Evolutionary conservation across 2,113 vertebrate species (phyloP).

Genomic region (Peucedramus taeniatus): DNA sequence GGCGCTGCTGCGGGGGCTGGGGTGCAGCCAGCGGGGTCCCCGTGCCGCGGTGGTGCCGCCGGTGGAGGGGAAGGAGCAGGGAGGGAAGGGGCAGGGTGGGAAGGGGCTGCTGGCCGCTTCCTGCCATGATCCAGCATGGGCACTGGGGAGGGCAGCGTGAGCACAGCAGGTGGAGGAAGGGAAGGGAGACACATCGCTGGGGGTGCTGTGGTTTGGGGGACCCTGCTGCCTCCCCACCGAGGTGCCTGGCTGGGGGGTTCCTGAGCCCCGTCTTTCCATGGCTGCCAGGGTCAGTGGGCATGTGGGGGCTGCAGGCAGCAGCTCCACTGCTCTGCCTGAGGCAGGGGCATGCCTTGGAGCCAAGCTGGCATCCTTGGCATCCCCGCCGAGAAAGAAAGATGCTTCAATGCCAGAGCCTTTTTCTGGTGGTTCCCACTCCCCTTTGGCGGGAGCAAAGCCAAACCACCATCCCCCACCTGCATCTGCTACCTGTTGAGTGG

Average conservation of each 20-base stretch:
- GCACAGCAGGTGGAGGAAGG: neutral
- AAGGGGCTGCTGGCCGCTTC: neutral
- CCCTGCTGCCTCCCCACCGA: neutral
- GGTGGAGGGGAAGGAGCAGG: neutral
- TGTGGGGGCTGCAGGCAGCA: neutral
- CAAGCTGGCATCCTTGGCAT: neutral
- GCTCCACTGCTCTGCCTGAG: neutral
- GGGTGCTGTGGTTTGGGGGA: neutral
- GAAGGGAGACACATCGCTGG: fast-evolving
- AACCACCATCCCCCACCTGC: neutral
- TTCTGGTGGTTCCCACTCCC: neutral
- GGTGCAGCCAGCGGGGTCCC: neutral
- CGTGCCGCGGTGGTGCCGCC: fast-evolving
- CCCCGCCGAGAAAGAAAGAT: neutral
- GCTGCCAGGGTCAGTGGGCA: neutral
- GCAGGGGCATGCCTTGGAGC: neutral
- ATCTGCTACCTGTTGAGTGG: neutral
- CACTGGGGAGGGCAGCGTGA: neutral
- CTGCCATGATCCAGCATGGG: neutral
- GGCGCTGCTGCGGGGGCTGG: neutral
- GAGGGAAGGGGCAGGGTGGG: neutral
- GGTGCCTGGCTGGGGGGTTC: neutral
- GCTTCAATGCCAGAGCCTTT: neutral
- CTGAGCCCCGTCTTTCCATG: neutral
- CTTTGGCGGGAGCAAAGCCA: neutral